Evolutionary conservation across 1,140 invertebrate species (phyloP).

Genomic region (Solen grandis): DNA sequence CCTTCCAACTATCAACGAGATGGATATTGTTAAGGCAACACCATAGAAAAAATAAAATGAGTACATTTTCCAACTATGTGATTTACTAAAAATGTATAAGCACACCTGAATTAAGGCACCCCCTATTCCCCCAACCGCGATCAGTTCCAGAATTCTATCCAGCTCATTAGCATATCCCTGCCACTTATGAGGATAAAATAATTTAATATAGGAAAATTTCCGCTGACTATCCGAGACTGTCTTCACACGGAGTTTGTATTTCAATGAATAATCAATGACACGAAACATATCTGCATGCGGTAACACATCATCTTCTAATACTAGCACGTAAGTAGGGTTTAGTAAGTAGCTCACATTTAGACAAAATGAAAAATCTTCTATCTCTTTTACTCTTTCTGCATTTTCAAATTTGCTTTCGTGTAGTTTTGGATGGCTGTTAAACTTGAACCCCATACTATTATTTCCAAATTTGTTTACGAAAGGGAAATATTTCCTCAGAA

Average conservation of each 20-base stretch:
- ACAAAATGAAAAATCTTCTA: slow-evolving; percentile 61
- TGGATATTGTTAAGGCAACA: slow-evolving; percentile 28
- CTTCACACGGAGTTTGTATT: not conserved
- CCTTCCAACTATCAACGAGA: slow-evolving; percentile 40
- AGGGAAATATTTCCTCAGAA: slow-evolving; percentile 52
- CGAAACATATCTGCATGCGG: slow-evolving; percentile 44
- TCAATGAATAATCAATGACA: slow-evolving; percentile 50
- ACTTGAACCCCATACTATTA: slow-evolving; percentile 24
- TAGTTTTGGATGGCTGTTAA: not conserved
- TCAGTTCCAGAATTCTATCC: slow-evolving; percentile 51
- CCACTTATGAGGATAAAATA: slow-evolving; percentile 61
- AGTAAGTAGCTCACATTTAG: slow-evolving; percentile 46
- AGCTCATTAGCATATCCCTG: slow-evolving; percentile 60
- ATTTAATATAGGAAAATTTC: slow-evolving; percentile 58
- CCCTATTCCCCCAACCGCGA: slow-evolving; percentile 43
- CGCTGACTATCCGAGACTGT: not conserved
- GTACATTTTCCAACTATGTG: not conserved
- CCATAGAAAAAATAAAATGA: slow-evolving; percentile 12
- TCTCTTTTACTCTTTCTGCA: slow-evolving; percentile 22
- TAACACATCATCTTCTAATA: slow-evolving; percentile 66
- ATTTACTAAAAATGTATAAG: not conserved
- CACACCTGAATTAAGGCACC: slow-evolving; percentile 15
- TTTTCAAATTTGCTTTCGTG: slow-evolving; percentile 4
- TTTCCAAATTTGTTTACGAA: slow-evolving; percentile 55
- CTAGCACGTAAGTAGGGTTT: slow-evolving; percentile 49